These are phyloP conservation scores for Ascidia mentula DNA, from an alignment of 23 tunicate species.

Conservation along the genomic window DNA sequence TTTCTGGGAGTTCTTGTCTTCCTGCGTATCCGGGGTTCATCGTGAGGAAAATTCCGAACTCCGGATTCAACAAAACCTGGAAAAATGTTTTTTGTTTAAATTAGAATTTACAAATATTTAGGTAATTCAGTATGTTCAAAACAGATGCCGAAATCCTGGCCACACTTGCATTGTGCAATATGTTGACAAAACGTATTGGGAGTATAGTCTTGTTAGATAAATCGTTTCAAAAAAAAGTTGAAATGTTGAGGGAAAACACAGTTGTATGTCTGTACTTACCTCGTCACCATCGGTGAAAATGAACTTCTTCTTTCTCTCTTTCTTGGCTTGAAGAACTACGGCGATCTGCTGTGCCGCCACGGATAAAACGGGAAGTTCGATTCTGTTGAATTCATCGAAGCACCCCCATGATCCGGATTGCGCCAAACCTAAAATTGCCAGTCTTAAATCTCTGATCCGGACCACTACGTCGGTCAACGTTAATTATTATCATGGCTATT, in stretches of 20 bases:
- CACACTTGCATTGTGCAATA: no score
- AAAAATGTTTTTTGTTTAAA: background rate
- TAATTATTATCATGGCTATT: no score
- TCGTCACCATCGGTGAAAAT: conserved; percentile 95
- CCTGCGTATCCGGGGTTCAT: conserved; percentile 99
- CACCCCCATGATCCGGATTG: conserved; percentile 99
- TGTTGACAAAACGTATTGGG: no score
- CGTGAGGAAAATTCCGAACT: conserved; percentile 90
- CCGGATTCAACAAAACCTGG: conserved; percentile 83
- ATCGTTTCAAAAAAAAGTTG: no score
- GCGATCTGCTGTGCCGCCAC: conserved; percentile 98
- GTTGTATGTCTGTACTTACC: conserved; percentile 27
- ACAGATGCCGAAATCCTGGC: no score
- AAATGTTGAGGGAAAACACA: conserved; percentile 28
- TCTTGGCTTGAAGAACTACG: conserved; percentile 86
- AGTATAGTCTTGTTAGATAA: no score
- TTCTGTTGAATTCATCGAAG: conserved; percentile 94
- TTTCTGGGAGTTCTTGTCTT: conserved; percentile 95
- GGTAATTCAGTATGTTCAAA: no score
- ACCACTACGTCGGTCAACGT: no score
- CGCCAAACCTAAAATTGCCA: conserved; percentile 59
- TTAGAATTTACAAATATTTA: no score
- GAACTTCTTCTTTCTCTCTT: conserved; percentile 85
- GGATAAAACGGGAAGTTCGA: conserved; percentile 90
- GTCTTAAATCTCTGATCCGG: no score